A percentile compares a stretch with the other conserved stretches of the same genome.
Conservation (phyloP, 2,888 invertebrate species). For the Mellilla xanthometata region DNA sequence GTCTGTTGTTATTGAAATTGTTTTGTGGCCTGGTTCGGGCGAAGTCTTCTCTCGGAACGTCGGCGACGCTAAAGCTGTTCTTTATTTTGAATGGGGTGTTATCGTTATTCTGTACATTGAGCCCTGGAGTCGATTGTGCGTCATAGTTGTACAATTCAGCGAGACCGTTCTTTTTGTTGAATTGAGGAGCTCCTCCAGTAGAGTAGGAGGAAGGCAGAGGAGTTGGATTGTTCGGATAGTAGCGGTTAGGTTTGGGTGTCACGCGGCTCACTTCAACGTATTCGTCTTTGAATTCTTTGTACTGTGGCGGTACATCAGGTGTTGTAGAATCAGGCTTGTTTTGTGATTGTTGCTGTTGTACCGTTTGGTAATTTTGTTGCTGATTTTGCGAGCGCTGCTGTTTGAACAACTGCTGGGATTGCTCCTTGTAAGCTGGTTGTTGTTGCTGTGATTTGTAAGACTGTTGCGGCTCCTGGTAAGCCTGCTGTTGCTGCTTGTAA, state of each 20-base stretch:
- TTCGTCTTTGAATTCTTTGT: slow-evolving; percentile 65
- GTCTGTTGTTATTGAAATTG: slow-evolving; percentile 24
- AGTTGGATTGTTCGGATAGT: slow-evolving; percentile 51
- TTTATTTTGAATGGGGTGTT: slow-evolving; percentile 60
- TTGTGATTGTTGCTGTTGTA: slow-evolving; percentile 46
- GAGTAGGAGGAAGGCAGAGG: slow-evolving; percentile 54
- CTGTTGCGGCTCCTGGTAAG: slow-evolving; percentile 36
- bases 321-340: slow-evolving; percentile 44
- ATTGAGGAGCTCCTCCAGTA: slow-evolving; percentile 46
- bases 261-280: slow-evolving; percentile 75
- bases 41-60: slow-evolving; percentile 56
- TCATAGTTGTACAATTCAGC: slow-evolving; percentile 75
- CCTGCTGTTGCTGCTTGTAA: slow-evolving; percentile 38
- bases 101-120: slow-evolving; percentile 55
- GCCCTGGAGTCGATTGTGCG: slow-evolving; percentile 60
- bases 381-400: slow-evolving; percentile 39
- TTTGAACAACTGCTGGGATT: slow-evolving; percentile 40
- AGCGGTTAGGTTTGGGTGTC: slow-evolving; percentile 62
- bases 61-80: slow-evolving; percentile 64
- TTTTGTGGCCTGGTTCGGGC: slow-evolving; percentile 44
- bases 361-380: slow-evolving; percentile 44
- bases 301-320: slow-evolving; percentile 64
- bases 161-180: slow-evolving; percentile 68
- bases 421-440: slow-evolving; percentile 23
- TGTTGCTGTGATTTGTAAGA: slow-evolving; percentile 10